These are phyloP conservation scores for Cebus imitator DNA, from an alignment of 2,113 vertebrate species.

Conservation along the genomic window DNA sequence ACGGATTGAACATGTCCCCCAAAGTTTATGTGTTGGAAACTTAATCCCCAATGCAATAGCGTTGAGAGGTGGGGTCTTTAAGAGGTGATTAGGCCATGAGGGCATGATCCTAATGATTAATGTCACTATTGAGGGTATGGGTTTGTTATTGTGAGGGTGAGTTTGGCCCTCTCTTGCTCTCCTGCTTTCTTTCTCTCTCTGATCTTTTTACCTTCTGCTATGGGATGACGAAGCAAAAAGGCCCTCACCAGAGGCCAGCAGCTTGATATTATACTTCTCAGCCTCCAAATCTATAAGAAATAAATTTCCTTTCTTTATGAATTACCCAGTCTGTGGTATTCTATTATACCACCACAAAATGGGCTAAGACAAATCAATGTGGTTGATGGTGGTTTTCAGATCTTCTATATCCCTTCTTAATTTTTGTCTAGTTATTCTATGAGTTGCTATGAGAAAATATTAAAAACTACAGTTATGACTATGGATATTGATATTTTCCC, in stretches of 20 bases:
- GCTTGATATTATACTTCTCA: background rate
- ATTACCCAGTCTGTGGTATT: background rate
- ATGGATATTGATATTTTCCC: background rate
- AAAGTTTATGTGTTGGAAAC: background rate
- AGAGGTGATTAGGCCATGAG: background rate
- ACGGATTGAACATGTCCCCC: background rate
- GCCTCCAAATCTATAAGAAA: background rate
- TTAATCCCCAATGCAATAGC: background rate
- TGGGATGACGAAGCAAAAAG: background rate
- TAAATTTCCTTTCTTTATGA: background rate
- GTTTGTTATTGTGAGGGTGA: background rate
- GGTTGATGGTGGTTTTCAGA: background rate
- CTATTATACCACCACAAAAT: background rate
- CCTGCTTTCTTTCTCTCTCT: background rate
- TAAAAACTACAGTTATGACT: background rate
- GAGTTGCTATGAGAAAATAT: background rate
- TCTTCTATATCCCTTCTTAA: background rate
- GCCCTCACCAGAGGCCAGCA: background rate
- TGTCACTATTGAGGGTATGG: background rate
- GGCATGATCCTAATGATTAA: background rate
- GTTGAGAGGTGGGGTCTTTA: background rate
- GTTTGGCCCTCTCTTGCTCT: background rate
- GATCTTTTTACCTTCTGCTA: background rate
- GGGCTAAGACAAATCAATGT: background rate
- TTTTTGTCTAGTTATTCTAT: background rate